phyloP scores from a whole-genome alignment of 2,888 invertebrate species.

The Eueremaeus valkanovi region DNA sequence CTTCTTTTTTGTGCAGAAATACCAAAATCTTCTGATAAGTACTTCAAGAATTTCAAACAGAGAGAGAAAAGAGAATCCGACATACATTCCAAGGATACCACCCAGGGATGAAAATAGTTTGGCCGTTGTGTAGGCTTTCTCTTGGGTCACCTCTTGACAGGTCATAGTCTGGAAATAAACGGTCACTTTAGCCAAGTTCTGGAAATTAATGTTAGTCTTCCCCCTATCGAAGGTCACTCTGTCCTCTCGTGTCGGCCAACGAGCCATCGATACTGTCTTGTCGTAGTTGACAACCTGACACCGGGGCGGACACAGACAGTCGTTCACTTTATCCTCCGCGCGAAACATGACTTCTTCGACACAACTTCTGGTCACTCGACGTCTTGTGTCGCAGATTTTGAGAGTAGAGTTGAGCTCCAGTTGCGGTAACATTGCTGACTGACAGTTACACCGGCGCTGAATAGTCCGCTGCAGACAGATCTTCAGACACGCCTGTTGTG shows the following conservation, averaged over 20 bases:
- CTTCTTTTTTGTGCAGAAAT: conserved; percentile 37
- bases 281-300: conserved; percentile 44
- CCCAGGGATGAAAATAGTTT: conserved; percentile 43
- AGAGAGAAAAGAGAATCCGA: conserved; percentile 44
- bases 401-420: conserved; percentile 41
- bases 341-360: conserved; percentile 45
- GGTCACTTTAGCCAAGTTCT: conserved; percentile 44
- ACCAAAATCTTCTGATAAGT: conserved; percentile 41
- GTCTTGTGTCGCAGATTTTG: conserved; percentile 42
- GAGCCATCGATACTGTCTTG: conserved; percentile 43
- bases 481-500: conserved; percentile 44
- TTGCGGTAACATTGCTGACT: conserved; percentile 42
- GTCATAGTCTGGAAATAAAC: conserved; percentile 46
- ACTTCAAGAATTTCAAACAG: conserved; percentile 43
- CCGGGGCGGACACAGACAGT: conserved; percentile 43
- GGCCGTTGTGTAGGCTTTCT: conserved; percentile 41
- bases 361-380: conserved; percentile 41
- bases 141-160: conserved; percentile 42
- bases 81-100: conserved; percentile 44
- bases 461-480: conserved; percentile 44
- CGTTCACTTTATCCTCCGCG: conserved; percentile 41
- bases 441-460: conserved; percentile 43
- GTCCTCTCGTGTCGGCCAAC: conserved; percentile 44
- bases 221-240: conserved; percentile 44
- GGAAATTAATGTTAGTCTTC: conserved; percentile 40